Evolutionary conservation across 2,888 invertebrate species (phyloP).

Genomic region (Nudaria mundana): DNA sequence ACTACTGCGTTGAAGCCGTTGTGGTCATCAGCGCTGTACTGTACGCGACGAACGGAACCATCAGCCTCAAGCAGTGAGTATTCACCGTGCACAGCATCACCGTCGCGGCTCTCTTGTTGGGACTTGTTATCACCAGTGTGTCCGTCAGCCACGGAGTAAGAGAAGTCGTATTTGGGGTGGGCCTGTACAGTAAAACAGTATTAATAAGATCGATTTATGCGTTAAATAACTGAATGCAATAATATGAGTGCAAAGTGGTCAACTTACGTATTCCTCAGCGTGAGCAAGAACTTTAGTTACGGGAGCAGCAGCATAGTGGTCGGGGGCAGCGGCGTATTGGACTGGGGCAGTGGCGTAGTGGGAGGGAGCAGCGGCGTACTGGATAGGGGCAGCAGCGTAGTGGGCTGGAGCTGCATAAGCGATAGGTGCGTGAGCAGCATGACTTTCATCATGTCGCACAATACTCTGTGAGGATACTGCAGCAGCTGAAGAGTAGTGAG

Average conservation of each 20-base stretch:
- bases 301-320: conserved; percentile 33
- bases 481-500: conserved; percentile 59
- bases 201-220: neutral
- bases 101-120: conserved; percentile 80
- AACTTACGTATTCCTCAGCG: conserved; percentile 60
- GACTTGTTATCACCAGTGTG: conserved; percentile 83
- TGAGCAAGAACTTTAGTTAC: conserved; percentile 35
- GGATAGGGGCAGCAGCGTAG: conserved; percentile 32
- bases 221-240: too few relatives aligned
- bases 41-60: conserved; percentile 75
- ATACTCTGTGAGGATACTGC: conserved; percentile 71
- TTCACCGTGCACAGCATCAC: conserved; percentile 82
- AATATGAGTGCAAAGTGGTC: too few relatives aligned
- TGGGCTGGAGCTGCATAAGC: neutral
- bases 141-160: conserved; percentile 79
- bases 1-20: conserved; percentile 74
- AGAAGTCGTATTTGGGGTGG: conserved; percentile 81
- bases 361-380: conserved; percentile 32
- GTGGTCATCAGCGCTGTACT: conserved; percentile 79
- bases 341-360: conserved; percentile 43
- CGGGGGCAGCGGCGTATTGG: conserved; percentile 39
- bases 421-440: neutral
- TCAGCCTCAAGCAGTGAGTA: conserved; percentile 72
- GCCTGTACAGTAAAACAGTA: conserved; percentile 46
- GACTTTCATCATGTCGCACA: conserved; percentile 56